Percentiles rank a stretch among this genome's conserved stretches.
phyloP scores from a whole-genome alignment of 2,113 vertebrate genomes.

The Hippocampus comes region DNA sequence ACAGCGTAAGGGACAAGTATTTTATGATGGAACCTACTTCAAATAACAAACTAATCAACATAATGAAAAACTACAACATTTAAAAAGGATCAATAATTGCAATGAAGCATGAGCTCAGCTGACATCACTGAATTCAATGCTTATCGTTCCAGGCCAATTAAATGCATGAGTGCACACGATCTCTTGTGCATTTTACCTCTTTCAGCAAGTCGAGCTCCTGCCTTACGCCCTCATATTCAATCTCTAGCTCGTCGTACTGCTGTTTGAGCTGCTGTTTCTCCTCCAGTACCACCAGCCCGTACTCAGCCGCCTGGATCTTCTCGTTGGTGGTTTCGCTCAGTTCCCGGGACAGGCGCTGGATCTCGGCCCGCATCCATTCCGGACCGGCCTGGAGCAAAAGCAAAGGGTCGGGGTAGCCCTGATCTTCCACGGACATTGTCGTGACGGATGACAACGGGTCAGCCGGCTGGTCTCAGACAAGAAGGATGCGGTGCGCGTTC shows the following conservation, averaged over 20 bases:
- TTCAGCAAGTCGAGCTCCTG: slow-evolving; percentile 90
- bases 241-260: slow-evolving; percentile 91
- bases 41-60: not conserved
- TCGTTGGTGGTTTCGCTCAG: slow-evolving; percentile 90
- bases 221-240: slow-evolving; percentile 85
- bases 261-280: slow-evolving; percentile 96
- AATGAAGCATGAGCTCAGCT: not conserved
- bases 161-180: not conserved
- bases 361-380: slow-evolving; percentile 85
- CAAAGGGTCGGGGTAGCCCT: slow-evolving; percentile 70
- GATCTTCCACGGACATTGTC: slow-evolving; percentile 81
- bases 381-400: slow-evolving; percentile 81
- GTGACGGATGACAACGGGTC: slow-evolving; percentile 42
- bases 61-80: not conserved
- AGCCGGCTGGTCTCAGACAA: slow-evolving; percentile 41
- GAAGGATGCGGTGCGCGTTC: slow-evolving; percentile 51
- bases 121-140: not conserved
- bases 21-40: not conserved
- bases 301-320: slow-evolving; percentile 98
- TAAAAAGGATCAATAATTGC: not conserved
- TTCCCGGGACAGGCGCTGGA: slow-evolving; percentile 87
- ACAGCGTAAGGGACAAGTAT: not conserved
- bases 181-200: slow-evolving; percentile 73
- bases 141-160: not conserved
- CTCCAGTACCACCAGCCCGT: slow-evolving; percentile 91